phyloP scores from a whole-genome alignment of 2,797 vertebrate species.

The Pelobates cultripes region DNA sequence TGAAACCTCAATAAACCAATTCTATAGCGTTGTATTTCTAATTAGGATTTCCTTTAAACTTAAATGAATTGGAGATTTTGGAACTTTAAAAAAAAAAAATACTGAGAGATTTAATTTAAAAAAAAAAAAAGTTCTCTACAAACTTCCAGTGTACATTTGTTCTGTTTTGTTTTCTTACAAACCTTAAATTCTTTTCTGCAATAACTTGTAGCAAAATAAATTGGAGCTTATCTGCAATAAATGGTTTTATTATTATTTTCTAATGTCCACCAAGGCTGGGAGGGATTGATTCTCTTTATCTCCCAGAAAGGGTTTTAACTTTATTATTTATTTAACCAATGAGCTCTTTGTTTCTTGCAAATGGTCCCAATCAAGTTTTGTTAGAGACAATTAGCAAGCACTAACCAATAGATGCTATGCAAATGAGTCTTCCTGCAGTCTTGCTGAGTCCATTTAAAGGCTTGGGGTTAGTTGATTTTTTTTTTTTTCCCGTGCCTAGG shows the following conservation, averaged over 20 bases:
- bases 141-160: too few relatives aligned
- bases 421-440: slow-evolving; percentile 69
- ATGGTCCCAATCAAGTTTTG: slow-evolving; percentile 93
- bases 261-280: slow-evolving; percentile 74
- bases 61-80: too few relatives aligned
- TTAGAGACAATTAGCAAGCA: slow-evolving; percentile 89
- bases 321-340: slow-evolving; percentile 91
- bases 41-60: too few relatives aligned
- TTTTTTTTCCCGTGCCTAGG: slow-evolving; percentile 77
- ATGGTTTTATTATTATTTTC: slow-evolving; percentile 27
- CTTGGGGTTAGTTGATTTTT: too few relatives aligned
- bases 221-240: too few relatives aligned
- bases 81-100: too few relatives aligned
- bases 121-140: too few relatives aligned
- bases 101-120: too few relatives aligned
- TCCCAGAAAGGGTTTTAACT: slow-evolving; percentile 84
- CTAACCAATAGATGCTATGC: slow-evolving; percentile 87
- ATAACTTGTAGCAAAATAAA: too few relatives aligned
- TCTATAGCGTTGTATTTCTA: slow-evolving; percentile 3
- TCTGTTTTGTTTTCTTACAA: too few relatives aligned
- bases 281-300: slow-evolving; percentile 86
- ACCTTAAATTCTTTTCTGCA: too few relatives aligned
- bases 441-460: too few relatives aligned
- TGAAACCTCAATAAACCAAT: slow-evolving; percentile 76
- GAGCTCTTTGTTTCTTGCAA: slow-evolving; percentile 93